phyloP scores from a whole-genome alignment of 2,113 vertebrate species.

The Nesogale talazaci region DNA sequence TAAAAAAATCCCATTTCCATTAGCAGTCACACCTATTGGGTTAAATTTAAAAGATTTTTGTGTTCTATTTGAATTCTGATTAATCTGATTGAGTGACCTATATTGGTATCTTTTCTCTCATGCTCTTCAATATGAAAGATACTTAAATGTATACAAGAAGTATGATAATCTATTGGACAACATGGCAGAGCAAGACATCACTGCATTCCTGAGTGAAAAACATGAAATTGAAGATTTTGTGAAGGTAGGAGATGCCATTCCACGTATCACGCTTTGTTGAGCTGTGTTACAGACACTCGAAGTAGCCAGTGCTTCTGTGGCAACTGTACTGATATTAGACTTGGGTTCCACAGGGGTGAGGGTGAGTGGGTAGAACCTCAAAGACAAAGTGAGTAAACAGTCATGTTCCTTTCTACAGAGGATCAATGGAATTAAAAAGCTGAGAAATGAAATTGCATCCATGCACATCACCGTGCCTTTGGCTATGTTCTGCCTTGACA shows the following conservation, averaged over 20 bases:
- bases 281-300: background rate
- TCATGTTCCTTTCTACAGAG: constrained; percentile 84
- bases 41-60: background rate
- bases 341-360: rapidly evolving
- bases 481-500: constrained; percentile 92
- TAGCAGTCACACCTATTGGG: background rate
- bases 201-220: constrained; percentile 88
- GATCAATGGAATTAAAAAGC: constrained; percentile 86
- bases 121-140: constrained; percentile 86
- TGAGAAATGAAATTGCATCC: constrained; percentile 89
- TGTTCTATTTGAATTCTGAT: background rate
- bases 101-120: constrained; percentile 22
- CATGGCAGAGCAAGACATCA: constrained; percentile 85
- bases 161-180: constrained; percentile 90
- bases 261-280: background rate
- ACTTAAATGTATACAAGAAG: constrained; percentile 91
- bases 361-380: background rate
- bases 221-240: constrained; percentile 89
- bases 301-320: background rate
- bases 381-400: background rate
- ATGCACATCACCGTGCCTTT: constrained; percentile 90
- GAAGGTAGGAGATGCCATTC: constrained; percentile 83
- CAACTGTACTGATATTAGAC: background rate
- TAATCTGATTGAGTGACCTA: constrained; percentile 12
- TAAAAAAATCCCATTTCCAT: background rate